Conservation (phyloP, 1,140 invertebrate species). For the Micrasema minimum region DNA sequence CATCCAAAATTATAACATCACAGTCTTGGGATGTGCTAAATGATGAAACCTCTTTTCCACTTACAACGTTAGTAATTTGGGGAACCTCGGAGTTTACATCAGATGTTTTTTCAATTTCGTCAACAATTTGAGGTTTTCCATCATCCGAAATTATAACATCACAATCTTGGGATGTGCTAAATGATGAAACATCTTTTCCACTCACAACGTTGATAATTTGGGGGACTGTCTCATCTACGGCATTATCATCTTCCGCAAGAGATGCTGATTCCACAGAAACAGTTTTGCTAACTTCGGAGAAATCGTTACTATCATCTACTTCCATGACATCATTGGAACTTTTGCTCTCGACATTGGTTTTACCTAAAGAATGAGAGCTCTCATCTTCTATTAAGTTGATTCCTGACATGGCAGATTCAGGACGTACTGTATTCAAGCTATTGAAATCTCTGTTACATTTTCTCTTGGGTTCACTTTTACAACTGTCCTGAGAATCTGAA, state of each 20-base stretch:
- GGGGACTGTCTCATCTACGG: not conserved
- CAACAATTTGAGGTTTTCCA: too few species aligned
- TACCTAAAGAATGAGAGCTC: constrained; percentile 1
- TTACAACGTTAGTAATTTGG: too few species aligned
- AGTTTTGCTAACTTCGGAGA: not conserved
- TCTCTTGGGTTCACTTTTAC: constrained; percentile 14
- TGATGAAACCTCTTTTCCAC: too few species aligned
- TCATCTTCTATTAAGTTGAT: constrained; percentile 31
- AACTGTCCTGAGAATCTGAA: constrained; percentile 32
- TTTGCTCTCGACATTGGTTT: not conserved
- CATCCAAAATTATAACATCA: too few species aligned
- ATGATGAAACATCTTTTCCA: too few species aligned
- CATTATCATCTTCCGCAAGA: constrained; percentile 15
- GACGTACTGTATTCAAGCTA: constrained; percentile 11
- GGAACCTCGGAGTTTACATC: too few species aligned
- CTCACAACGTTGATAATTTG: too few species aligned
- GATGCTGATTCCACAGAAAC: not conserved
- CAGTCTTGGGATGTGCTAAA: too few species aligned
- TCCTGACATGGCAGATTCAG: constrained; percentile 38
- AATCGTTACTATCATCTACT: constrained; percentile 34
- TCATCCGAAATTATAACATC: too few species aligned
- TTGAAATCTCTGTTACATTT: constrained; percentile 4
- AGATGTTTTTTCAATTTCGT: too few species aligned
- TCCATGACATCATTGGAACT: constrained; percentile 17
- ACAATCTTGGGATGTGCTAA: too few species aligned